Percentiles rank a stretch among this genome's conserved stretches.
Conservation (phyloP, 2,888 invertebrate species). For the Thera britannica region DNA sequence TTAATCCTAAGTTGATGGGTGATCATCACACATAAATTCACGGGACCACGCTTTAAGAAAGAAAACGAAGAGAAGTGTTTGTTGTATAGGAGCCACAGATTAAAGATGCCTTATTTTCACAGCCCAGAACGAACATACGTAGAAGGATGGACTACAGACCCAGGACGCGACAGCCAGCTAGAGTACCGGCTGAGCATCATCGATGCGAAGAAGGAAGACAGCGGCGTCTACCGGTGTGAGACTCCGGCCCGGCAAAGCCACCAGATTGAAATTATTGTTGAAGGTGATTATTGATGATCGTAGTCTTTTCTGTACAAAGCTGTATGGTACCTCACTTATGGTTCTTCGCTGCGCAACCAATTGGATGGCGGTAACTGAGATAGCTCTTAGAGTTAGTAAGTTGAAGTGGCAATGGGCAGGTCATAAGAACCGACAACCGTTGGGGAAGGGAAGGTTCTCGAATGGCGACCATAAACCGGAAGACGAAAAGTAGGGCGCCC, state of each 20-base stretch:
- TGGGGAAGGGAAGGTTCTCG: too few relatives aligned
- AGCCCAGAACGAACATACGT: constrained; percentile 76
- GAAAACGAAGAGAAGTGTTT: background rate
- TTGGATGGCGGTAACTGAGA: too few relatives aligned
- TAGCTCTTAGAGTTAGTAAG: too few relatives aligned
- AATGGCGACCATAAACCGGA: too few relatives aligned
- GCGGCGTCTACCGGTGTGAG: constrained; percentile 92
- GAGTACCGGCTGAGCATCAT: constrained; percentile 93
- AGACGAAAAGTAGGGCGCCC: too few relatives aligned
- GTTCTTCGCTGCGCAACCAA: too few relatives aligned
- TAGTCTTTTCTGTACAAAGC: background rate
- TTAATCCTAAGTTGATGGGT: too few relatives aligned
- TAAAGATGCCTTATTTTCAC: constrained; percentile 3
- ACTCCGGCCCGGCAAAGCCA: constrained; percentile 94
- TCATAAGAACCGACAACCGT: too few relatives aligned
- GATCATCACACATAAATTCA: too few relatives aligned
- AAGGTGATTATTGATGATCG: constrained; percentile 77
- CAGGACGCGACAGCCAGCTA: constrained; percentile 90
- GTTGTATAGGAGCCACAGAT: background rate
- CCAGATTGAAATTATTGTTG: constrained; percentile 91
- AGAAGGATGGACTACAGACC: constrained; percentile 93
- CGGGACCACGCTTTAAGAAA: too few relatives aligned
- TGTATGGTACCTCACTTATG: too few relatives aligned
- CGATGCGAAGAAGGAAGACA: constrained; percentile 92
- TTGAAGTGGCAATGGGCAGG: too few relatives aligned